Conservation (phyloP, 2,113 vertebrate species). For the Carassius auratus region DNA sequence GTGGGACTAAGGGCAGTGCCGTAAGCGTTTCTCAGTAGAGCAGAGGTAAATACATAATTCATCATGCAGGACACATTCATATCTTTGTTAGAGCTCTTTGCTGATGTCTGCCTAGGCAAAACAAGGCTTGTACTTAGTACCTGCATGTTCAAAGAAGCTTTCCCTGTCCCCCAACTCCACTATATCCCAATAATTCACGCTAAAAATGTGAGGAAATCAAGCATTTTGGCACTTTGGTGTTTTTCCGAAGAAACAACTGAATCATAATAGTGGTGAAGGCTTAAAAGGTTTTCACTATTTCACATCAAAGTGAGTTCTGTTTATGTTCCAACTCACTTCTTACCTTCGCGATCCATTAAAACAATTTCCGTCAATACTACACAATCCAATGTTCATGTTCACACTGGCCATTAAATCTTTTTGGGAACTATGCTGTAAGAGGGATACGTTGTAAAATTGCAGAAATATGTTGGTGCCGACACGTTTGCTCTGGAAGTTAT, state of each 20-base stretch:
- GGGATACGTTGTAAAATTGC: background rate
- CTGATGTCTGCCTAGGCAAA: background rate
- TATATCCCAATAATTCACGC: background rate
- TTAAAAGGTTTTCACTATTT: background rate
- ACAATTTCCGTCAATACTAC: background rate
- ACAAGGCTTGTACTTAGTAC: slow-evolving; percentile 4
- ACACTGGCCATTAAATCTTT: background rate
- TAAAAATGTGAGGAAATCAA: background rate
- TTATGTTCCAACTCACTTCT: background rate
- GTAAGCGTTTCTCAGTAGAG: background rate
- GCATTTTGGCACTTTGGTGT: background rate
- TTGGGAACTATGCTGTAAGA: background rate
- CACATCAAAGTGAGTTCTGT: background rate
- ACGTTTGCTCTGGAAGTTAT: background rate
- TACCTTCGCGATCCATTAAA: background rate
- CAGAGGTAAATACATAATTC: background rate
- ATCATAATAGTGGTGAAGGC: background rate
- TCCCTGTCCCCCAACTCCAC: background rate
- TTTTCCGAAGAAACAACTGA: background rate
- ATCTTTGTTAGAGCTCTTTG: background rate
- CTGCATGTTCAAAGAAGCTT: slow-evolving; percentile 32
- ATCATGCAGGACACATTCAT: background rate
- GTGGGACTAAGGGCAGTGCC: background rate
- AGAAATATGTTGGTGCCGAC: background rate
- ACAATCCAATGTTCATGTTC: background rate